Base-by-base conservation (phyloP, 2,113 vertebrate species). In the Peromyscus californicus region DNA sequence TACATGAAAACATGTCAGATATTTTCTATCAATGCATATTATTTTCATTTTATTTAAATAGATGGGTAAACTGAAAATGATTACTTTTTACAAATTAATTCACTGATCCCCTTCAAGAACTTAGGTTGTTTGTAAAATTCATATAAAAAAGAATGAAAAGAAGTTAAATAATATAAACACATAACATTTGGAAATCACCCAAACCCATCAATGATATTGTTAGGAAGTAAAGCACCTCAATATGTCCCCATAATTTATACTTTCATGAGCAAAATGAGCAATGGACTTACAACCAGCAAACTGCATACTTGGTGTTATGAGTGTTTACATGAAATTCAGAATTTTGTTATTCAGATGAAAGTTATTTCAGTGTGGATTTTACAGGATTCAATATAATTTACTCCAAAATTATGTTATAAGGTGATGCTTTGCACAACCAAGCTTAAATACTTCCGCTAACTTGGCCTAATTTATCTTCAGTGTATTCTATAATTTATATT, bases 21-120 rank as follows among this genome's bases (percentile, higher is more conserved):
- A 63, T 91, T 4, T 31, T 82, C 7, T 15, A 78, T 95, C 11
- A 26, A 24, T 33, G 72, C n/a, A 95, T 86, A 89, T 87, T 67
- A 22, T 36, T 80, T 85, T 91, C 4, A 45, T 2, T 93, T 94
- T 96, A 16, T 70, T 91, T n/a, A 91, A 97, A 94, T 86, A 17
- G 31, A 90, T 65, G 19, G 54, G 8, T 51, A 89, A 79, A 80
- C 4, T 90, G 91, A 94, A 90, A 88, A 76, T 85, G 1, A 42
- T 88, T 63, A 24, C 29, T 7, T 89, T 89, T 57, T 29, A 88
- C 39, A 89, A 86, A 57, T 57, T 4, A 89, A 75, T 24, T 10
- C 33, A 10, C 9, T 74, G 1, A 75, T 82, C 61, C 10, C 10
- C 4, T 39, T 57, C 11, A 69, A 75, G 26, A 82, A n/a, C 5